A percentile compares a stretch with the other conserved stretches of the same genome.
Evolutionary conservation across 2,113 vertebrate genomes (phyloP).

Genomic region (Cygnus atratus): DNA sequence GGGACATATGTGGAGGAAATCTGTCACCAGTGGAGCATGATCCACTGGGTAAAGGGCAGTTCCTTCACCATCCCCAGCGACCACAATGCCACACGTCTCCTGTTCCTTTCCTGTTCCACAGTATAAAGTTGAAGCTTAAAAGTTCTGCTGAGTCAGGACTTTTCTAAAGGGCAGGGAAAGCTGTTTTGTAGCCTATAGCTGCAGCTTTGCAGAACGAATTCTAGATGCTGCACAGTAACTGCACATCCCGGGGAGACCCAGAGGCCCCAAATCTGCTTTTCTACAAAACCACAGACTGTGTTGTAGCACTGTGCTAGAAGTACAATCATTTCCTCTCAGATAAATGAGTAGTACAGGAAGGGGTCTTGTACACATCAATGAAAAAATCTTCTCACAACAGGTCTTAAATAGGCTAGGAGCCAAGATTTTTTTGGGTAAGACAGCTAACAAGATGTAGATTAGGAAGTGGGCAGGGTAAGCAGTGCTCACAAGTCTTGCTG

Average conservation of each 20-base stretch:
- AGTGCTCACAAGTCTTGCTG: background rate
- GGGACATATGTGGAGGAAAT: constrained; percentile 30
- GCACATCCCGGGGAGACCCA: background rate
- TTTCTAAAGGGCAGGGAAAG: background rate
- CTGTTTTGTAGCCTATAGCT: background rate
- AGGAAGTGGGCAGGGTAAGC: background rate
- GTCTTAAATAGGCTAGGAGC: background rate
- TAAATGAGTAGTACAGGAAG: background rate
- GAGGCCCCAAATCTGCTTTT: background rate
- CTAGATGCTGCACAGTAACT: background rate
- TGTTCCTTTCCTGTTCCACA: background rate
- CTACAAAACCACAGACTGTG: background rate
- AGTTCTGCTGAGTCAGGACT: background rate
- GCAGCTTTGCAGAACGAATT: background rate
- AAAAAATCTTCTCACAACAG: background rate
- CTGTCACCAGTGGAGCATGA: constrained; percentile 21
- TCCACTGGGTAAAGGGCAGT: background rate
- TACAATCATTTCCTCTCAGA: background rate
- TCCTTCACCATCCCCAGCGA: background rate
- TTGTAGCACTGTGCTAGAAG: background rate
- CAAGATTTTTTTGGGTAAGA: background rate
- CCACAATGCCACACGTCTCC: background rate
- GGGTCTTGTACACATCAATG: background rate
- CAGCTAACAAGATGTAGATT: background rate
- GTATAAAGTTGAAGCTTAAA: background rate